Conservation (phyloP, 2,797 vertebrate genomes). For the Triplophysa bombifrons region DNA sequence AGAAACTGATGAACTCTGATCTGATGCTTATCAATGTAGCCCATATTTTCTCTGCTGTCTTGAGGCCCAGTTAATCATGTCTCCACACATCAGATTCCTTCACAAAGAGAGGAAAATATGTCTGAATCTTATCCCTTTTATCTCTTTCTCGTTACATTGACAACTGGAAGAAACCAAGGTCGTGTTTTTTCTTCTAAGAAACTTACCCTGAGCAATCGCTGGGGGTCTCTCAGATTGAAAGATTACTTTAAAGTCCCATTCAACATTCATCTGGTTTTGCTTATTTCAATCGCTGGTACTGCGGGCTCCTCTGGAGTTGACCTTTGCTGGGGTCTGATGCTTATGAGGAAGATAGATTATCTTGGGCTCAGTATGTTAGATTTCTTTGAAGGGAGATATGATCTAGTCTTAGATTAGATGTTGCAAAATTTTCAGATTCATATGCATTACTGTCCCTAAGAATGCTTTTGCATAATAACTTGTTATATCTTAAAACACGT, state of each 20-base stretch:
- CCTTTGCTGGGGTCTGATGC: constrained; percentile 35
- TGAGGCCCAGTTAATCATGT: constrained; percentile 4
- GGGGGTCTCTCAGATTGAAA: constrained; percentile 20
- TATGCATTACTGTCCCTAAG: neutral
- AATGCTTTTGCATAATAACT: neutral
- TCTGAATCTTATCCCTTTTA: constrained; percentile 26
- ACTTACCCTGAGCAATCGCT: constrained; percentile 15
- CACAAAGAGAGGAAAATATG: neutral
- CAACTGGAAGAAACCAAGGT: neutral
- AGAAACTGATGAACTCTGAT: constrained; percentile 22
- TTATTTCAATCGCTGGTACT: constrained; percentile 46
- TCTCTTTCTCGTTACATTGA: constrained; percentile 4
- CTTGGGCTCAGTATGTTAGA: constrained; percentile 7
- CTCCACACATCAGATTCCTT: constrained; percentile 18
- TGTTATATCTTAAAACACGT: neutral
- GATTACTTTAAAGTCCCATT: constrained; percentile 9
- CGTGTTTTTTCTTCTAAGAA: constrained; percentile 1
- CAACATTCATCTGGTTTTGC: constrained; percentile 52
- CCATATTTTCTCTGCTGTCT: constrained; percentile 28
- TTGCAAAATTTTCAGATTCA: neutral
- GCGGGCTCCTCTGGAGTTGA: constrained; percentile 25
- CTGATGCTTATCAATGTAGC: constrained; percentile 21
- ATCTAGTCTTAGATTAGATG: constrained; percentile 1
- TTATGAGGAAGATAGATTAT: constrained; percentile 34
- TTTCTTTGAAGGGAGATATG: constrained; percentile 24